Base-by-base conservation (phyloP, 2,888 invertebrate genomes). In the Caenorhabditis sp. region DNA sequence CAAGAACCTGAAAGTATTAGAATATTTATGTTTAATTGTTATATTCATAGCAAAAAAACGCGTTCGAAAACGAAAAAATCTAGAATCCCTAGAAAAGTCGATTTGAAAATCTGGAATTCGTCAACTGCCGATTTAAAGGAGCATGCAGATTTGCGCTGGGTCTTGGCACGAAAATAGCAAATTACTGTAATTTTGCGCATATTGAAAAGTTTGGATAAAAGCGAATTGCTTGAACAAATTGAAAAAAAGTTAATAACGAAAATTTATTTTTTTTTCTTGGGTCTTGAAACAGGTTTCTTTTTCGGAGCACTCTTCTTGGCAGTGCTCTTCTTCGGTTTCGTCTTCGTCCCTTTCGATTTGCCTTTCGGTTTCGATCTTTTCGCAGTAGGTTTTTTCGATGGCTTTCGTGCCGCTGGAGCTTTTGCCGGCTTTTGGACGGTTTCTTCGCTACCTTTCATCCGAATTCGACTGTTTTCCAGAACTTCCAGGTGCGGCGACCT, bases 251-350 rank as follows among this genome's bases (percentile, higher is more conserved):
- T 13, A 6, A 37, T 2, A 41, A 5, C 11, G 6, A 11, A 24
- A 26, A 24, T 24, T 39, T 35, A 26, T 13, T 59, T 59, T 26
- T 46, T 59, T 27, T n/a, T n/a, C n/a, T 50, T 43, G 6, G 46
- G 50, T 11, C 58, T 70, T 13, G 35, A 22, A n/a, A 26, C 20
- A 4, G 59, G 5, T 15, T 46, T 59, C 35, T 24, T 46, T 17
- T 59, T 59, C 35, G 32, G 45, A 22, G 22, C 24, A 15, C 32
- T 46, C 11, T 27, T 56, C n/a, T 32, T 43, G 0, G 41, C 30
- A 2, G n/a, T 24, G 8, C 20, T 35, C 27, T 70, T 70, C 32
- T 52, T 70, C 11, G 27, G 5, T 24, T 27, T 37, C 37, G 59
- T 2, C 8, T 59, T 59, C 52, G 2, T 17, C n/a, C 24, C 24